Evolutionary conservation across 2,797 vertebrate species (phyloP).

Genomic region (Bucorvus abyssinicus): DNA sequence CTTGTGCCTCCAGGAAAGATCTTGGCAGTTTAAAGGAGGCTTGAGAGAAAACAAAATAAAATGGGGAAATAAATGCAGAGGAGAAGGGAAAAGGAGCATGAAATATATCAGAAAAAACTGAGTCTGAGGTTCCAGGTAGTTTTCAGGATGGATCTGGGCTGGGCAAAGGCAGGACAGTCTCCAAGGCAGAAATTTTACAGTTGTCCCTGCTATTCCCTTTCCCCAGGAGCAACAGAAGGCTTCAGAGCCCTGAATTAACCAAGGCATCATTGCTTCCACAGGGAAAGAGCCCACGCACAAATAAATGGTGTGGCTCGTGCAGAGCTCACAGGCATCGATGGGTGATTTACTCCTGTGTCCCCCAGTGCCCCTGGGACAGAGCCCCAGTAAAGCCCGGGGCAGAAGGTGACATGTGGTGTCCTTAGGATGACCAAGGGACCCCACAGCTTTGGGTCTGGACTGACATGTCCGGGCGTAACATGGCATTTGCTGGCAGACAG

Average conservation of each 20-base stretch:
- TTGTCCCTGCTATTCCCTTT: not conserved
- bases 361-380: not conserved
- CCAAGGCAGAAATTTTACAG: not conserved
- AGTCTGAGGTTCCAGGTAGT: not conserved
- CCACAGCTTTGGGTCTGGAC: not conserved
- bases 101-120: not conserved
- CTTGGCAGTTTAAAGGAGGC: not conserved
- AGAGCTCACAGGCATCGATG: no score
- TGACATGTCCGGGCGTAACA: no score
- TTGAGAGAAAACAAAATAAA: not conserved
- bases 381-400: not conserved
- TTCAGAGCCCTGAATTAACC: not conserved
- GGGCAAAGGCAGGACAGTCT: not conserved
- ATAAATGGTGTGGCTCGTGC: no score
- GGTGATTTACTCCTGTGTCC: accelerated
- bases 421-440: not conserved
- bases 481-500: not conserved
- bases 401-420: not conserved
- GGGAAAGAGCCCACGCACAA: no score
- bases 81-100: not conserved
- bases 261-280: not conserved
- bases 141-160: not conserved
- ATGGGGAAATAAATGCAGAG: not conserved
- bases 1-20: not conserved
- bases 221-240: accelerated